Evolutionary conservation across 2,113 vertebrate species (phyloP), one percentile per base, ranked within the genome.

Genomic region (Oryzias woworae): DNA sequence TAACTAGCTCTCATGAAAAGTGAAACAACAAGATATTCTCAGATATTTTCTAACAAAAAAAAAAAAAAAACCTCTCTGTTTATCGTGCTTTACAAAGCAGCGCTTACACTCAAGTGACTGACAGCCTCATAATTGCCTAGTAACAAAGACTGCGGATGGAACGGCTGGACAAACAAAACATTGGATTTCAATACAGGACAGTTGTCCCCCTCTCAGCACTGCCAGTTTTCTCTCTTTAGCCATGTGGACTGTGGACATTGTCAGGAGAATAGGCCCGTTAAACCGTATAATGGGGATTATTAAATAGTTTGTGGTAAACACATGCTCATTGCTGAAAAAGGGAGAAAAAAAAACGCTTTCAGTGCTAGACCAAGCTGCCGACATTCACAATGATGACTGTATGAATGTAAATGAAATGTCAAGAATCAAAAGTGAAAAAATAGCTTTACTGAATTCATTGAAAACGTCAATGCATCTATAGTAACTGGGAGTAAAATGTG

Each of bases 11-110:
- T 15, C 7, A 28, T n/a, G 18, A 14, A 26, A 15, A 15, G 17
- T 12, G 5, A 68, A 54, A 61, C n/a, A 68, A 59, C 12, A 49
- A 57, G 12, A 48, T 63, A 49, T 4, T 53, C 7, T 48, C 31
- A 14, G 49, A 57, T 55, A 18, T 56, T 24, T 7, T 26, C 24
- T 17, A 41, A 31, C 18, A 60, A 48, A 43, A 43, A 62, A 17
- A 56, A 45, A 50, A 43, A 53, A 55, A 42, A 23, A 45, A 22
- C 46, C 41, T 22, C 46, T 48, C 52, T 63, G 18, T 23, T 55
- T 3, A 23, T 14, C 16, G 15, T 3, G 23, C 36, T 52, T 23
- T 22, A 31, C n/a, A 53, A 20, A 46, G 64, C 12, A 10, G 14
- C 28, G 42, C 41, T 60, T 60, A 1, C 51, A 48, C 46, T 16